These are phyloP conservation scores for Drosophila willistoni DNA, from an alignment of 1,140 invertebrate genomes.

Conservation along the genomic window DNA sequence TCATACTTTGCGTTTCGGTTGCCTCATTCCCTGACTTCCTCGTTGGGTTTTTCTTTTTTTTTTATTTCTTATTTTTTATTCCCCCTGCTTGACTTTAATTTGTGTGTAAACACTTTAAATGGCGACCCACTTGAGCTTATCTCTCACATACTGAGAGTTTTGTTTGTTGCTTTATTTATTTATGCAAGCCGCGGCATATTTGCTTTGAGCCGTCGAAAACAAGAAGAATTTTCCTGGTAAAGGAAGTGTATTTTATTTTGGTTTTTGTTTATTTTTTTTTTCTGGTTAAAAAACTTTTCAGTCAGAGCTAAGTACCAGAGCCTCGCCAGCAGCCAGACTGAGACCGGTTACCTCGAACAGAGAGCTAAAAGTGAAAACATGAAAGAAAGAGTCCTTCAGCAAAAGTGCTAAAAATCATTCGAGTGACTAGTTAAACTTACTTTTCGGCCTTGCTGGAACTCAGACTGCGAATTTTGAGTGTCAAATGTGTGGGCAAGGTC, in stretches of 20 bases:
- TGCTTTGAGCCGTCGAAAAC: constrained; percentile 49
- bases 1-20: constrained; percentile 47
- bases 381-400: not conserved
- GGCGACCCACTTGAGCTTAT: constrained; percentile 51
- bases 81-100: constrained; percentile 72
- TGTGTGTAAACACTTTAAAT: constrained; percentile 79
- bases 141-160: constrained; percentile 48
- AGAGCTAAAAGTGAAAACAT: constrained; percentile 20
- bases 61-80: constrained; percentile 1
- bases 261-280: not conserved
- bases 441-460: constrained; percentile 51
- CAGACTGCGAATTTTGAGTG: constrained; percentile 51
- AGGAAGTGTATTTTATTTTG: constrained; percentile 29
- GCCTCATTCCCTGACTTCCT: constrained; percentile 15
- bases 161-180: constrained; percentile 75
- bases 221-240: constrained; percentile 36
- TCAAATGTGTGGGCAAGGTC: constrained; percentile 46
- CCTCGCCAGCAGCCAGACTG: constrained; percentile 56
- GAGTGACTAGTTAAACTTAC: constrained; percentile 28
- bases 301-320: constrained; percentile 42
- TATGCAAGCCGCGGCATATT: constrained; percentile 64
- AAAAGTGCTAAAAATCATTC: not conserved
- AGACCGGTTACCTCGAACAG: constrained; percentile 39
- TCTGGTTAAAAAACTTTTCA: constrained; percentile 18
- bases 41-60: not conserved